Evolutionary conservation across 2,888 invertebrate species (phyloP), one percentile per base, ranked within the genome.

Genomic region (Hydrotaea cyrtoneurina): DNA sequence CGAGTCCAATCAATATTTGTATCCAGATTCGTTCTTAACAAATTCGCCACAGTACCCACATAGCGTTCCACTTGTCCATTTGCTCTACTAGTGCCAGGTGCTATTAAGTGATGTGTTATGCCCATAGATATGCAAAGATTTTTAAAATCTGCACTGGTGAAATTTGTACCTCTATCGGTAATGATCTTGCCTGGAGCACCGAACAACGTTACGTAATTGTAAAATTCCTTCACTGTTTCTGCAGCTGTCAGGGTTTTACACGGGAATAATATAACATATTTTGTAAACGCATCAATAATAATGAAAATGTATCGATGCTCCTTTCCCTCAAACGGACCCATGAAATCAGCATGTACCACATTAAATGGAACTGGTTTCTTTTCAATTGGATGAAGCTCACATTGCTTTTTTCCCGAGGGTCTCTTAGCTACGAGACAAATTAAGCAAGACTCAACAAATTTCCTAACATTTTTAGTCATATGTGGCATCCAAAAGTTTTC

Each of bases 401-500:
- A 17, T n/a, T n/a, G n/a, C n/a, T n/a, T n/a, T n/a, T n/a, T n/a
- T n/a, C n/a, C n/a, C n/a, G n/a, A n/a, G n/a, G 84, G 84, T 71
- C 83, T 80, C 64, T 82, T 86, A 50, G 83, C 84, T 15, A 71
- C 50, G 21, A 71, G 46, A 39, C 71, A 71, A 15, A 71, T 71
- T 72, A 72, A 53, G 55, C 83, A 82, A 26, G 75, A 46, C 31
- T 77, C 73, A n/a, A 86, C 75, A 26, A 85, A 85, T 78, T 86
- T 85, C 53, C 78, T 15, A 81, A n/a, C n/a, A n/a, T n/a, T n/a
- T n/a, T n/a, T n/a, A n/a, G n/a, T n/a, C n/a, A n/a, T n/a, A n/a
- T n/a, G 53, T 2, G 80, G 83, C 81, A 80, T 86, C 80, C 80
- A 83, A 62, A 86, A 81, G 13, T 86, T 69, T 59, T 72, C 66